Conservation (phyloP, 1,140 invertebrate species). For the Drosophila gunungcola region DNA sequence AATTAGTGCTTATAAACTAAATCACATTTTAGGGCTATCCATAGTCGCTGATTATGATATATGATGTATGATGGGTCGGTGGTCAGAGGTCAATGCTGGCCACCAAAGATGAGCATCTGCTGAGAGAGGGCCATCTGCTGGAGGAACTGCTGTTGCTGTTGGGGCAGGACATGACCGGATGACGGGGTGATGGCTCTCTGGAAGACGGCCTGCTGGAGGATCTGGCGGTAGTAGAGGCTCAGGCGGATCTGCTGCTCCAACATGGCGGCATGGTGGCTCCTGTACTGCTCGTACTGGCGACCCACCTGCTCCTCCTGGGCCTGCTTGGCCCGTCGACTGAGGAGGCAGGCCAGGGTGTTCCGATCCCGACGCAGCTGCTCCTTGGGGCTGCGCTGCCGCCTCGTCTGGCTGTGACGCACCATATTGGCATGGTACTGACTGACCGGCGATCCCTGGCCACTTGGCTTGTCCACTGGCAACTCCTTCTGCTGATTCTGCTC, state of each 20-base stretch:
- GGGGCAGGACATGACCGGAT: constrained; percentile 22
- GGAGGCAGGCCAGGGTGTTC: constrained; percentile 60
- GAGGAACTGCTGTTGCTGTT: constrained; percentile 57
- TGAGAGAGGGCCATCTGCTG: constrained; percentile 66
- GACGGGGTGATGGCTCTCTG: constrained; percentile 36
- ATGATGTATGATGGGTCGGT: not conserved
- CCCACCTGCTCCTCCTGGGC: constrained; percentile 45
- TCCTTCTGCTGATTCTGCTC: constrained; percentile 38
- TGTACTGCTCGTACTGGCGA: constrained; percentile 53
- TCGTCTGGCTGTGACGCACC: constrained; percentile 44
- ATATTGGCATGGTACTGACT: constrained; percentile 69
- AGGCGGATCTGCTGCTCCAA: constrained; percentile 63
- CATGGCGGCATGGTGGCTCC: constrained; percentile 45
- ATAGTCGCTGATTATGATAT: constrained; percentile 14
- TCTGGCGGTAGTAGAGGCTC: constrained; percentile 61
- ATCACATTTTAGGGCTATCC: constrained; percentile 64
- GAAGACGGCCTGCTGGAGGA: constrained; percentile 65
- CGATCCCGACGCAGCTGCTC: constrained; percentile 69
- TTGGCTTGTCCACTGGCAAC: not conserved
- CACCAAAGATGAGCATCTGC: constrained; percentile 65
- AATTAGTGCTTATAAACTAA: constrained; percentile 45
- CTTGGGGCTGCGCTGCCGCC: constrained; percentile 55
- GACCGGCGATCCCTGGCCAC: not conserved
- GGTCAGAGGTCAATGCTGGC: constrained; percentile 13
- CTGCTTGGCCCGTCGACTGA: constrained; percentile 60